phyloP scores from a whole-genome alignment of 2,797 vertebrate species.

The Pempheris klunzingeri region DNA sequence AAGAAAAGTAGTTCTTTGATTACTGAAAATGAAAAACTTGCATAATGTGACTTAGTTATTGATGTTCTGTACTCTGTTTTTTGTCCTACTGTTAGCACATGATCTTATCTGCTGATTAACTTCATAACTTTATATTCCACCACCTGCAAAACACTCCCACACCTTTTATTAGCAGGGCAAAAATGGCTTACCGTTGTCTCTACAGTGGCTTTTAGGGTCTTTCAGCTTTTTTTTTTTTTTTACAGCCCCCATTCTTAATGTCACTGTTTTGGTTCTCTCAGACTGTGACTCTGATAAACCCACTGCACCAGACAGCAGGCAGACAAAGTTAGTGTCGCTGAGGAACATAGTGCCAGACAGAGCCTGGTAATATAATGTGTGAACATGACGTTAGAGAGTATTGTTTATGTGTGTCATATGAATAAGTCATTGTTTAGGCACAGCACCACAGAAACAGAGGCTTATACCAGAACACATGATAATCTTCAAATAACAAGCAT shows the following conservation, averaged over 20 bases:
- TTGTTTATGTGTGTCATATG: neutral
- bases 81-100: too few relatives aligned
- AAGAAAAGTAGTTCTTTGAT: neutral
- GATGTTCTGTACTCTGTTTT: too few relatives aligned
- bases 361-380: neutral
- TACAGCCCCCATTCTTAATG: too few relatives aligned
- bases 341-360: too few relatives aligned
- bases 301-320: too few relatives aligned
- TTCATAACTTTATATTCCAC: neutral
- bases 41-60: too few relatives aligned
- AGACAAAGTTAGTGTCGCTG: too few relatives aligned
- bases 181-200: too few relatives aligned
- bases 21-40: neutral
- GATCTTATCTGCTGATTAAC: neutral
- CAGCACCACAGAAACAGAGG: neutral
- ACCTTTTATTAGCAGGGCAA: conserved; percentile 6
- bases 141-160: conserved; percentile 5
- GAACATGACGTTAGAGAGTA: neutral
- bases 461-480: conserved; percentile 1
- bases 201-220: too few relatives aligned
- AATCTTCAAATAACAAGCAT: conserved; percentile 17
- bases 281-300: too few relatives aligned
- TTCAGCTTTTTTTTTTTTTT: too few relatives aligned
- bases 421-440: neutral
- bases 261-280: too few relatives aligned